Evolutionary conservation across 2,113 vertebrate species (phyloP), one percentile per base, ranked within the genome.

Genomic region (Aptenodytes patagonicus): DNA sequence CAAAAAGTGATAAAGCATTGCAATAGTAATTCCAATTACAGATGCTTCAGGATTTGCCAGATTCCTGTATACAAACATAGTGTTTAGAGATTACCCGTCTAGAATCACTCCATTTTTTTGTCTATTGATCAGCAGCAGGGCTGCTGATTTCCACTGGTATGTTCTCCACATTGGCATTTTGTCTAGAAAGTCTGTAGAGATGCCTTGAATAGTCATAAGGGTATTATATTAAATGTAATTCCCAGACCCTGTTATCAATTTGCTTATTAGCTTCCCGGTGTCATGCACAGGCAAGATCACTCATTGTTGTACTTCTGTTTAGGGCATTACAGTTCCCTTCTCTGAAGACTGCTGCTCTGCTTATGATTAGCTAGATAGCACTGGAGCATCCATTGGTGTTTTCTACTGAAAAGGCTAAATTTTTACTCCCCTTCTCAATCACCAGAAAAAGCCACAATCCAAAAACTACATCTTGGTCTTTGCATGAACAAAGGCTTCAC

Each of bases 171-270:
- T 62, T 96, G 83, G 25, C 58, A 71, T 94, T 93, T 93, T 69
- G 12, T 88, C 32, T 52, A 87, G 87, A 82, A 82, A 93, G 47
- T 89, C 88, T 80, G 84, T 83, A 91, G 83, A 93, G 76, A 70
- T 72, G 51, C 64, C 64, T 87, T 73, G 55, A 60, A 7, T 78
- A 77, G 70, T 86, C 47, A 66, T 78, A 96, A 94, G 60, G 28
- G 13, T 58, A n/a, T 82, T 83, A 76, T 28, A 77, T 89, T 93
- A 89, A 80, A 87, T 84, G 52, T 65, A 89, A 92, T 95, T 97
- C 94, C 64, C 38, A 93, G 87, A 66, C 55, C 80, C 31, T 97
- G 51, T 88, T 62, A 70, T 62, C 88, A 95, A 55, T 96, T 97
- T 97, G 38, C 60, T 91, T 58, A 90, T 95, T 91, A 83, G 80